These are phyloP conservation scores for Folsomia manolachei DNA, from an alignment of 2,888 invertebrate species.

Conservation along the genomic window DNA sequence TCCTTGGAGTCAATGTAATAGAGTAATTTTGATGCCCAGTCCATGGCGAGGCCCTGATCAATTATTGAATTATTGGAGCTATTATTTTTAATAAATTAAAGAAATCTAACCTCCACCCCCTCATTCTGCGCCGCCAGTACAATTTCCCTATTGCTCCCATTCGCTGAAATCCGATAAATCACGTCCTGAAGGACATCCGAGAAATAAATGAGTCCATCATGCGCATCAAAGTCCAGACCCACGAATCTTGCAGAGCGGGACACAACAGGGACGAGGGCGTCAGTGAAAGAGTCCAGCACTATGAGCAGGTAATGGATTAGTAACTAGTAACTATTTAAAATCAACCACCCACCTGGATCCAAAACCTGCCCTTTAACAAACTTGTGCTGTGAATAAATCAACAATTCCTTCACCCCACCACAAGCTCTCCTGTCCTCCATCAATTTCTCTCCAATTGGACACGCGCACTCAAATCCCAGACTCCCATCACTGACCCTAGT, in stretches of 20 bases:
- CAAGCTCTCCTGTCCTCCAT: constrained; percentile 14
- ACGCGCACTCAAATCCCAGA: constrained; percentile 85
- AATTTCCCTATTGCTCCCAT: constrained; percentile 53
- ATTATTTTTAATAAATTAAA: too few species aligned
- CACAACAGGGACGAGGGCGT: constrained; percentile 91
- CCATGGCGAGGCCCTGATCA: constrained; percentile 81
- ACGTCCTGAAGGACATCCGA: constrained; percentile 93
- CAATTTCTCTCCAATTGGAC: constrained; percentile 80
- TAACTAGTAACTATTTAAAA: constrained; percentile 80
- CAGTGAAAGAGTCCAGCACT: constrained; percentile 65
- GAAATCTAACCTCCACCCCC: constrained; percentile 69
- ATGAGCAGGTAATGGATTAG: too few species aligned
- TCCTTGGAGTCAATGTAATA: constrained; percentile 93
- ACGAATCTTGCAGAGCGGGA: constrained; percentile 89
- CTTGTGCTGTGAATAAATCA: constrained; percentile 92
- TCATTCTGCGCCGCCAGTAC: constrained; percentile 94
- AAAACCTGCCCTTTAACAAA: constrained; percentile 92
- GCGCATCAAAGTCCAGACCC: constrained; percentile 88
- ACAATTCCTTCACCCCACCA: constrained; percentile 73
- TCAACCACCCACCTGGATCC: too few species aligned
- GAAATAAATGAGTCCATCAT: constrained; percentile 89
- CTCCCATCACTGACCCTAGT: constrained; percentile 57
- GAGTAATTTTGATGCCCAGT: constrained; percentile 92
- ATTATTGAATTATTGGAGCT: too few species aligned
- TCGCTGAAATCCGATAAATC: constrained; percentile 65